phyloP scores from a whole-genome alignment of 2,888 invertebrate species.

The Mythimna lalbum region DNA sequence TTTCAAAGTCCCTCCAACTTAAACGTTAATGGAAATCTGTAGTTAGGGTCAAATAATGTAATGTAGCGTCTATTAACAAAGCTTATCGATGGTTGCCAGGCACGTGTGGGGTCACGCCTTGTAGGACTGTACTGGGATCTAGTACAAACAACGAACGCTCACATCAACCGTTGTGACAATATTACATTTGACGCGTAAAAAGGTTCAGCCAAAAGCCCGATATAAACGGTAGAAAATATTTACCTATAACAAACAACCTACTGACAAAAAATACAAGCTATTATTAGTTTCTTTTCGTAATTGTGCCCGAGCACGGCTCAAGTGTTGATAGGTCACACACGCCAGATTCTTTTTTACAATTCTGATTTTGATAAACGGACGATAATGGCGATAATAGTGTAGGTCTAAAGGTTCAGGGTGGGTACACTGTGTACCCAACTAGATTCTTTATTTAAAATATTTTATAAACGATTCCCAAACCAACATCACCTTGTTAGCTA shows the following conservation, averaged over 20 bases:
- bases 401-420: too few relatives aligned
- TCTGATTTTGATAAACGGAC: neutral
- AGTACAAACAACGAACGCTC: neutral
- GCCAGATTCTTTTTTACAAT: neutral
- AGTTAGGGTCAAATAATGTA: slow-evolving; percentile 8
- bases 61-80: neutral
- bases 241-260: neutral
- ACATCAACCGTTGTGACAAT: neutral
- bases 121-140: neutral
- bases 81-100: slow-evolving; percentile 2
- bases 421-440: too few relatives aligned
- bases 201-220: neutral
- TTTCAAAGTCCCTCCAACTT: neutral
- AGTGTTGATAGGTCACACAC: neutral
- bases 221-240: neutral
- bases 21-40: neutral
- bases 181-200: slow-evolving; percentile 3
- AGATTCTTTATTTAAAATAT: neutral
- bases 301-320: neutral
- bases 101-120: neutral
- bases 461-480: neutral
- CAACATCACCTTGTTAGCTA: slow-evolving; percentile 6
- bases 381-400: neutral
- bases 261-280: neutral
- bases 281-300: neutral